Conservation (phyloP, 2,797 vertebrate genomes). For the Erithacus rubecula region DNA sequence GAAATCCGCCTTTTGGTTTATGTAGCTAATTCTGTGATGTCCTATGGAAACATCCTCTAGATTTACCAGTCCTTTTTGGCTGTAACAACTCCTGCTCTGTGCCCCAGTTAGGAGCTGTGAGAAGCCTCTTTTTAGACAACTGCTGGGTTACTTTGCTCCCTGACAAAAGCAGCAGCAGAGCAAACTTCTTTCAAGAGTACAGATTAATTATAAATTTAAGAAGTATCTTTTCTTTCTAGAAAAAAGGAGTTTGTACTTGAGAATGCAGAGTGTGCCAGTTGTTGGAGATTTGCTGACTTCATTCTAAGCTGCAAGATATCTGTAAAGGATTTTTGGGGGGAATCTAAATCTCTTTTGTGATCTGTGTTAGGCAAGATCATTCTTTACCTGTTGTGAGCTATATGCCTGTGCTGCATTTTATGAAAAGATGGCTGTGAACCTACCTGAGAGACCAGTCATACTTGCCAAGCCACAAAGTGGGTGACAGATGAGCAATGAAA, state of each 20-base stretch:
- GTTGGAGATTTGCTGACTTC: neutral
- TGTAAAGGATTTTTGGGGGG: neutral
- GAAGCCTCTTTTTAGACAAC: neutral
- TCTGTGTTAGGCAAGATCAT: neutral
- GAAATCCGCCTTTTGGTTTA: neutral
- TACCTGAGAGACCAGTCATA: neutral
- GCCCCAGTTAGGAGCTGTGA: neutral
- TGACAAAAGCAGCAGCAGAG: neutral
- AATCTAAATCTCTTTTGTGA: neutral
- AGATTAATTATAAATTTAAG: neutral
- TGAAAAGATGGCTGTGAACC: neutral
- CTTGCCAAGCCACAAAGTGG: neutral
- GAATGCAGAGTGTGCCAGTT: neutral
- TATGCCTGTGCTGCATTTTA: neutral
- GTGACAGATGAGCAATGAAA: neutral
- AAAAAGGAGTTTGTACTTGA: neutral
- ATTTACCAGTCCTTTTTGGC: neutral
- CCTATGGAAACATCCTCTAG: neutral
- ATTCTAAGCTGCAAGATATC: neutral
- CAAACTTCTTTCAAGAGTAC: neutral
- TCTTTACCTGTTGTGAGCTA: accelerated
- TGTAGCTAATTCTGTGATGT: neutral
- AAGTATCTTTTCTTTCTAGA: neutral
- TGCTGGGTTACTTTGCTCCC: neutral
- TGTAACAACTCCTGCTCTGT: neutral